Conservation (phyloP, 2,113 vertebrate species). For the Climacteris rufus region DNA sequence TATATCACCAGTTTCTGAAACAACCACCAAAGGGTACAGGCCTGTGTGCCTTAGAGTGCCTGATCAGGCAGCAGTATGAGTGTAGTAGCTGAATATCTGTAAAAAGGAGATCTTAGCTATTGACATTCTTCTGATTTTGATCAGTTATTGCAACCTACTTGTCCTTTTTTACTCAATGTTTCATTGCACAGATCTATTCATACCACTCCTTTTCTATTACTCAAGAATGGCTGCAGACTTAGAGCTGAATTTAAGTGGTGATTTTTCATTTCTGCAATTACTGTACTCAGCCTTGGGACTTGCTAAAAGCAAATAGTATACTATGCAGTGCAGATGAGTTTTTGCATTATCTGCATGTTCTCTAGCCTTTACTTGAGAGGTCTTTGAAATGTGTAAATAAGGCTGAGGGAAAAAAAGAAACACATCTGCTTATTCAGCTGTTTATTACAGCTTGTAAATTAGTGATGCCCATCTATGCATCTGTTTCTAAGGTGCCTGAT, state of each 20-base stretch:
- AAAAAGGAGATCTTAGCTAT: neutral
- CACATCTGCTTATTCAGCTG: neutral
- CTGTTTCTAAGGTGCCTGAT: neutral
- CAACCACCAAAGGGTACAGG: neutral
- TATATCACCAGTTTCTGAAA: neutral
- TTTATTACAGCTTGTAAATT: conserved; percentile 9
- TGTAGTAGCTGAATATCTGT: neutral
- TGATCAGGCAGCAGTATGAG: neutral
- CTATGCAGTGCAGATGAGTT: neutral
- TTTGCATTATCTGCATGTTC: neutral
- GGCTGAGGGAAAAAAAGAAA: neutral
- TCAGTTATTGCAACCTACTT: neutral
- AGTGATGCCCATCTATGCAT: neutral
- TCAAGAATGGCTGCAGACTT: neutral
- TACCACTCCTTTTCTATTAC: neutral
- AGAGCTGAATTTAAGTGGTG: neutral
- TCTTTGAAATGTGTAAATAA: conserved; percentile 6
- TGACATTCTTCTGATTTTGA: neutral
- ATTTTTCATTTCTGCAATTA: conserved; percentile 44
- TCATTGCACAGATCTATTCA: neutral
- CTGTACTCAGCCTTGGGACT: neutral
- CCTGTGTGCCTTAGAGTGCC: neutral
- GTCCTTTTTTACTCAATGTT: neutral
- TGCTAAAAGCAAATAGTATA: neutral
- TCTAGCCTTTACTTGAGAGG: neutral